Percentiles rank a stretch among this genome's conserved stretches.
Conservation (phyloP, 2,888 invertebrate genomes). For the Sphecodes monilicornis region DNA sequence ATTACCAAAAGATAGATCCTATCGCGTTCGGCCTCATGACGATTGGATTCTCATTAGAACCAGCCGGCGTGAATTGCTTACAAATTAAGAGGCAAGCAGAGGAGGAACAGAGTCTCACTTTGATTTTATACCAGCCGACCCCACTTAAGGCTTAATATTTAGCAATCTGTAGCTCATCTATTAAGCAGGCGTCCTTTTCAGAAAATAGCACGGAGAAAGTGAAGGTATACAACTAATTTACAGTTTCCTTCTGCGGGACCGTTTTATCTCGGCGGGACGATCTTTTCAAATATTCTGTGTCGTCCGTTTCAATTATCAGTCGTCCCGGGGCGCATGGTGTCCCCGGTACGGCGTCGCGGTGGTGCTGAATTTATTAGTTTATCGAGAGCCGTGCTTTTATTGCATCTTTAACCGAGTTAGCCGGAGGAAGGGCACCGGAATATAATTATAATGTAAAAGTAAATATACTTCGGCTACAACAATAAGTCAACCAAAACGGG, state of each 20-base stretch:
- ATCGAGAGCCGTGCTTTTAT: slow-evolving; percentile 2
- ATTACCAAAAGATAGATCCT: slow-evolving; percentile 17
- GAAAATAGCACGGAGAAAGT: slow-evolving; percentile 41
- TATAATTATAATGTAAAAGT: slow-evolving; percentile 56
- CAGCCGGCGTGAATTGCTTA: slow-evolving; percentile 7
- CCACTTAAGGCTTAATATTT: slow-evolving; percentile 40
- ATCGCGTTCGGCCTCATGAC: background rate
- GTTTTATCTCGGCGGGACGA: background rate
- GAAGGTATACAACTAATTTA: slow-evolving; percentile 11
- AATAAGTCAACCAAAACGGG: slow-evolving; percentile 48
- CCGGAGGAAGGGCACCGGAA: slow-evolving; percentile 23
- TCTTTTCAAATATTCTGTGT: background rate
- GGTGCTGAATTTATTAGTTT: background rate
- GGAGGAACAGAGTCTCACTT: slow-evolving; percentile 23
- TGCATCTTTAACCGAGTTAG: slow-evolving; percentile 36
- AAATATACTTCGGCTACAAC: slow-evolving; percentile 49
- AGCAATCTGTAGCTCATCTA: slow-evolving; percentile 27
- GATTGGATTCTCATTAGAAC: background rate
- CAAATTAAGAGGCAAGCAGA: slow-evolving; percentile 32
- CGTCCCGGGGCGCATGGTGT: too few species aligned
- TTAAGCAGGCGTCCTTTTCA: slow-evolving; percentile 19
- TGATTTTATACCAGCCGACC: slow-evolving; percentile 39
- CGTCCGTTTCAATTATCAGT: slow-evolving; percentile 7
- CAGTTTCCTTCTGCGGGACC: slow-evolving; percentile 11
- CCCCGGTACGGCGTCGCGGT: background rate